phyloP scores from a whole-genome alignment of 1,140 invertebrate species.

The Atta colombica region DNA sequence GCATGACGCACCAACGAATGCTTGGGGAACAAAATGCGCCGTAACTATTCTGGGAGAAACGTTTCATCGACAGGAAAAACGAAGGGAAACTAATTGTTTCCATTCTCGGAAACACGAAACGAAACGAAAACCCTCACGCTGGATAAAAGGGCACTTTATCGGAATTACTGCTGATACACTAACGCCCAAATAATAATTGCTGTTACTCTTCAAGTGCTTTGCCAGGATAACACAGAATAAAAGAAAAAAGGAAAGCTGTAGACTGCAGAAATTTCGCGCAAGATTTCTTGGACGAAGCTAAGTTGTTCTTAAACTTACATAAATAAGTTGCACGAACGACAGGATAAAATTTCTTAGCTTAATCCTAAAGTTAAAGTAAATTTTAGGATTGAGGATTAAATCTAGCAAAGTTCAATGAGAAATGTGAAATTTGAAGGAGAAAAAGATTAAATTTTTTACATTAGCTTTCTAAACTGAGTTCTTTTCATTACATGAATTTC shows the following conservation, averaged over 20 bases:
- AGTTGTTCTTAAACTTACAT: conserved; percentile 27
- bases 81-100: conserved; percentile 13
- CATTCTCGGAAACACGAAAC: background rate
- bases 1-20: background rate
- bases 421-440: conserved; percentile 1
- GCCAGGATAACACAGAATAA: background rate
- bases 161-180: conserved; percentile 4
- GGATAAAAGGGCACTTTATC: background rate
- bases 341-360: conserved; percentile 37
- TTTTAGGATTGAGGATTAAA: background rate
- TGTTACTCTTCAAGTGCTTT: conserved; percentile 3
- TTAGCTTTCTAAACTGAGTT: background rate
- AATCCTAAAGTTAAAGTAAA: conserved; percentile 7
- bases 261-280: background rate
- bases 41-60: background rate
- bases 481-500: background rate
- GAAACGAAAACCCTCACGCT: background rate
- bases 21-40: background rate
- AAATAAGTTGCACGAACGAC: conserved; percentile 28
- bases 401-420: conserved; percentile 17
- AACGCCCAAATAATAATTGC: conserved; percentile 24
- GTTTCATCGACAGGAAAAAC: conserved; percentile 37
- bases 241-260: background rate
- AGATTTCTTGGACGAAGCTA: background rate
- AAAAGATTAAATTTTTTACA: background rate